A percentile compares a stretch with the other conserved stretches of the same genome.
Evolutionary conservation across 2,888 invertebrate genomes (phyloP).

Genomic region (Parnassius apollo): DNA sequence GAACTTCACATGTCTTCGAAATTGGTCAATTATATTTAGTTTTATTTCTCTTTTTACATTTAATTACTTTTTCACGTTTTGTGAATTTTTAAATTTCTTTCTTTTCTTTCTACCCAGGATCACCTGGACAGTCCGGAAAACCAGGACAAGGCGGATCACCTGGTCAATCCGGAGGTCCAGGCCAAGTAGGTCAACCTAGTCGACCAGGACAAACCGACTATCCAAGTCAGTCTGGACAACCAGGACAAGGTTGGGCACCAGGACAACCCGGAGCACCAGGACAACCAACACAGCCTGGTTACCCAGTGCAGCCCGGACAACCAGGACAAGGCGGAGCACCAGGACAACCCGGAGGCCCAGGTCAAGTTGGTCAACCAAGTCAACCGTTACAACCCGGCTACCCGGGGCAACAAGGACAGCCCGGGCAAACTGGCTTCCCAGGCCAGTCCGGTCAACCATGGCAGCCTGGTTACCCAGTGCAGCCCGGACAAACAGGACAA

Average conservation of each 20-base stretch:
- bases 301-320: constrained; percentile 33
- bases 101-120: constrained; percentile 30
- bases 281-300: constrained; percentile 35
- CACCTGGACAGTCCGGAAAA: constrained; percentile 34
- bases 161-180: constrained; percentile 28
- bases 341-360: constrained; percentile 50
- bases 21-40: too few species aligned
- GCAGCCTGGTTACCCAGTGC: constrained; percentile 42
- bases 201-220: constrained; percentile 59
- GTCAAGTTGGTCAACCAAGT: constrained; percentile 30
- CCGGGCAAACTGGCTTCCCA: constrained; percentile 39
- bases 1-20: too few species aligned
- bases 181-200: constrained; percentile 58
- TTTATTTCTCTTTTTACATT: too few species aligned
- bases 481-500: constrained; percentile 51
- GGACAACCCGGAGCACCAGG: constrained; percentile 47
- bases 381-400: constrained; percentile 28
- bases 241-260: constrained; percentile 44
- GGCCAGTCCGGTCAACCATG: constrained; percentile 39
- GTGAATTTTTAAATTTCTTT: too few species aligned
- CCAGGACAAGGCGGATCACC: constrained; percentile 32
- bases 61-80: too few species aligned
- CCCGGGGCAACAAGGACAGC: constrained; percentile 29
- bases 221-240: constrained; percentile 36
- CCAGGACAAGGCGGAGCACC: constrained; percentile 27